Base-by-base conservation (phyloP, 1,140 invertebrate species). In the Ctenoplectra terminalis region DNA sequence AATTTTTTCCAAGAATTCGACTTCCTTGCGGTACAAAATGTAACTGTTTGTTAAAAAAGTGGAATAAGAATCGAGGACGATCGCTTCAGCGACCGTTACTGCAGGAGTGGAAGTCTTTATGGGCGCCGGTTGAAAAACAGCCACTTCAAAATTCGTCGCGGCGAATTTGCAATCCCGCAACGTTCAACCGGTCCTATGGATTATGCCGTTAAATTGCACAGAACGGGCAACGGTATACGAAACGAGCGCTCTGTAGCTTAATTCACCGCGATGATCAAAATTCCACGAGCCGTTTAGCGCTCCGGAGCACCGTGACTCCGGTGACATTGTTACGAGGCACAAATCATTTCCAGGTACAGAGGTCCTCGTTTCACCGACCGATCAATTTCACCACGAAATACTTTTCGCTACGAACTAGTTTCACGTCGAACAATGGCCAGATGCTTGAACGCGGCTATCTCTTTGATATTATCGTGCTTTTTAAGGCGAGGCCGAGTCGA, bases 71-170 rank as follows among this genome's bases (percentile, higher is more conserved):
- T n/a, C 2, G 11, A 6, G 15, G 7, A 48, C 46, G 46, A 37
- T 48, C 46, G 26, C 46, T 26, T 73, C 23, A 6, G 5, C 5
- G 26, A 54, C 9, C 9, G 54, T 60, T 23, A 15, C 46, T 20
- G 26, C 29, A 1, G 5, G 8, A 26, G 17, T 15, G 37, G 34
- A 60, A 61, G 63, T 66, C 40, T 80, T 80, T 64, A 73, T 83
- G 81, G 0, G 6, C 58, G 82, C 48, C 60, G 77, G 77, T 74
- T 73, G 66, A 66, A 54, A 43, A 67, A 46, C 34, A 13, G 31
- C 15, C 58, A 48, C 73, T 74, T 75, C 67, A 78, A 83, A 88
- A 87, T 86, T 82, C 75, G 83, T 71, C 74, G 79, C 72, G 79
- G 66, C 40, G 48, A 81, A 86, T 89, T 87, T 83, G 73, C 80